Conservation (phyloP, 2,888 invertebrate genomes). For the Lasioglossum pauxillum region DNA sequence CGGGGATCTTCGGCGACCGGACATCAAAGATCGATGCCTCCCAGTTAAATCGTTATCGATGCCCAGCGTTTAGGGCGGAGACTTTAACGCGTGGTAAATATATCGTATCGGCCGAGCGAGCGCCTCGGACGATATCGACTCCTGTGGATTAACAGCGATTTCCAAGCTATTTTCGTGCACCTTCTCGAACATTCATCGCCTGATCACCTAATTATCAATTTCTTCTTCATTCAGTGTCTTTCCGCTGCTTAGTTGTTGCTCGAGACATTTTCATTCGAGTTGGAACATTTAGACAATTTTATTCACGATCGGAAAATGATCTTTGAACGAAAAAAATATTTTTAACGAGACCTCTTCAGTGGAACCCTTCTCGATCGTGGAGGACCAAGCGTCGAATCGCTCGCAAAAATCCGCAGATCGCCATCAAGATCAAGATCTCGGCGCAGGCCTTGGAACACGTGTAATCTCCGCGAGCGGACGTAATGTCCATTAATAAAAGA, state of each 20-base stretch:
- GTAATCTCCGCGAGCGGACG: slow-evolving; percentile 46
- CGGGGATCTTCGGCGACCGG: slow-evolving; percentile 23
- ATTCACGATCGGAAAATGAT: not conserved
- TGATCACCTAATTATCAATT: not conserved
- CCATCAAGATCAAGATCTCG: slow-evolving; percentile 12
- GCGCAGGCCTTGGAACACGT: slow-evolving; percentile 29
- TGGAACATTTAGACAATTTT: not conserved
- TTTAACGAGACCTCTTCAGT: not conserved
- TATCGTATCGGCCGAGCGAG: not conserved
- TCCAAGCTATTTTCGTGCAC: not conserved
- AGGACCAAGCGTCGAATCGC: not conserved
- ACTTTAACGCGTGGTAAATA: slow-evolving; percentile 12
- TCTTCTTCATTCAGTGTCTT: not conserved
- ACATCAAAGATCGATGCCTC: slow-evolving; percentile 14
- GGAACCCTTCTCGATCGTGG: not conserved
- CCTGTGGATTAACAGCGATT: slow-evolving; percentile 19
- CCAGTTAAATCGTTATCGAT: slow-evolving; percentile 25
- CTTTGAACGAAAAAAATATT: not conserved
- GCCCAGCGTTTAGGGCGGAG: slow-evolving; percentile 11
- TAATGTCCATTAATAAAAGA: slow-evolving; percentile 65
- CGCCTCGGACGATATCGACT: not conserved
- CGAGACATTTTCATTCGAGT: not conserved
- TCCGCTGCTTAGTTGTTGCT: not conserved
- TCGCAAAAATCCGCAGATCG: slow-evolving; percentile 12
- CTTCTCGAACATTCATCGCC: not conserved